Conservation (phyloP, 2,797 vertebrate species). For the Gouania willdenowi region DNA sequence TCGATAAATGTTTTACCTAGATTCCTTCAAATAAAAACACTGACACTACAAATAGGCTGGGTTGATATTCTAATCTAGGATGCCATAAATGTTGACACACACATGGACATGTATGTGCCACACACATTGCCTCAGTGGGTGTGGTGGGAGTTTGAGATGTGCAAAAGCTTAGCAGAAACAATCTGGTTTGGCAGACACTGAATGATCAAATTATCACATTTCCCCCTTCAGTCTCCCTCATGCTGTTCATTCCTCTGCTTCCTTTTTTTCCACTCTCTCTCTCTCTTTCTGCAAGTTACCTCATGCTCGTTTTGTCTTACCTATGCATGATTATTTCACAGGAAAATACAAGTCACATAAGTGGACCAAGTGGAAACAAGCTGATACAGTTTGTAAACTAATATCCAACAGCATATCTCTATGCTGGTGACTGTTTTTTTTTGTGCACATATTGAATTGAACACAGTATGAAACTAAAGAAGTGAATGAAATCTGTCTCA, state of each 20-base stretch:
- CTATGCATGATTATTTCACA: no score
- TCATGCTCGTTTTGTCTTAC: background rate
- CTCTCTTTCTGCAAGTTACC: background rate
- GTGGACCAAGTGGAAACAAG: no score
- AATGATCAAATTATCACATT: background rate
- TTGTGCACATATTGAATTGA: no score
- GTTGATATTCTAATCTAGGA: no score
- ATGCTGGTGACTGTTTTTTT: no score
- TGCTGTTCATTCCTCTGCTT: background rate
- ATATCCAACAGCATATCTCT: no score
- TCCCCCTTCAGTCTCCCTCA: background rate
- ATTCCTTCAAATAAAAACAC: background rate
- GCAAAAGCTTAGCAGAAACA: conserved; percentile 26
- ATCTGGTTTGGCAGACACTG: conserved; percentile 37
- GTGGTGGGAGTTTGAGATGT: conserved; percentile 55
- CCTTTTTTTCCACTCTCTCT: no score
- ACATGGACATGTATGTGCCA: background rate
- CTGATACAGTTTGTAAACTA: no score
- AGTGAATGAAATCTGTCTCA: no score
- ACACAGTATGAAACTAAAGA: no score
- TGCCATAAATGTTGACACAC: background rate
- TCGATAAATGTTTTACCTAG: background rate
- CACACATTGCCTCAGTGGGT: conserved; percentile 17
- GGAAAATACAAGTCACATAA: no score
- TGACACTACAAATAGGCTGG: no score